Percentiles rank a stretch among this genome's conserved stretches.
phyloP scores from a whole-genome alignment of 2,888 invertebrate species.

The Lasioglossum figueresi region DNA sequence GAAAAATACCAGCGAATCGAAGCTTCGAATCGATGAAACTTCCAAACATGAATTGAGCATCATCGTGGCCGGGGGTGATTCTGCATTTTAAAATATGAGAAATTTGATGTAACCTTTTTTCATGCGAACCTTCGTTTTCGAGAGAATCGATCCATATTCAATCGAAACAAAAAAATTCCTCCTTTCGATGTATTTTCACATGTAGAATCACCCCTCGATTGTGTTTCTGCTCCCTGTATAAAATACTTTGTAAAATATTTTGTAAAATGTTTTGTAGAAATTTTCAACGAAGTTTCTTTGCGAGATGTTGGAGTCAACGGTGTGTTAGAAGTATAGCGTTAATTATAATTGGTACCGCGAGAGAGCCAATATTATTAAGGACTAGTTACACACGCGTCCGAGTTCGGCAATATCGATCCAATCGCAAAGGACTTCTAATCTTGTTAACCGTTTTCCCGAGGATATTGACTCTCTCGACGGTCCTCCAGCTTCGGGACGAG shows the following conservation, averaged over 20 bases:
- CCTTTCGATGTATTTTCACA: too few relatives aligned
- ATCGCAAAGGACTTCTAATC: neutral
- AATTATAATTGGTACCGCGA: neutral
- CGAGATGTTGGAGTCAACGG: neutral
- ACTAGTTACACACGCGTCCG: neutral
- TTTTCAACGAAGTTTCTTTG: neutral
- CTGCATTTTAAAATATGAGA: neutral
- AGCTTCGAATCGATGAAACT: neutral
- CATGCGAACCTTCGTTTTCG: neutral
- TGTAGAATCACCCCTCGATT: too few relatives aligned
- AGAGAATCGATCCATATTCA: too few relatives aligned
- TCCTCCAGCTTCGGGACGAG: neutral
- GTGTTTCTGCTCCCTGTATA: too few relatives aligned
- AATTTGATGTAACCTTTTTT: neutral
- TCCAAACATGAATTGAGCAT: neutral
- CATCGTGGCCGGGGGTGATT: neutral
- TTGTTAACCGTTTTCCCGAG: slow-evolving; percentile 2
- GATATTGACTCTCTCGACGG: neutral
- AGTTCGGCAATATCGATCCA: neutral
- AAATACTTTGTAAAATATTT: neutral
- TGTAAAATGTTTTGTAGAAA: too few relatives aligned
- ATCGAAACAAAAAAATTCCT: too few relatives aligned
- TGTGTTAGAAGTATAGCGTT: neutral
- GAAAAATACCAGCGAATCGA: neutral
- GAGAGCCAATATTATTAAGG: neutral